phyloP scores from a whole-genome alignment of 2,888 invertebrate genomes.

The Hyles lineata region DNA sequence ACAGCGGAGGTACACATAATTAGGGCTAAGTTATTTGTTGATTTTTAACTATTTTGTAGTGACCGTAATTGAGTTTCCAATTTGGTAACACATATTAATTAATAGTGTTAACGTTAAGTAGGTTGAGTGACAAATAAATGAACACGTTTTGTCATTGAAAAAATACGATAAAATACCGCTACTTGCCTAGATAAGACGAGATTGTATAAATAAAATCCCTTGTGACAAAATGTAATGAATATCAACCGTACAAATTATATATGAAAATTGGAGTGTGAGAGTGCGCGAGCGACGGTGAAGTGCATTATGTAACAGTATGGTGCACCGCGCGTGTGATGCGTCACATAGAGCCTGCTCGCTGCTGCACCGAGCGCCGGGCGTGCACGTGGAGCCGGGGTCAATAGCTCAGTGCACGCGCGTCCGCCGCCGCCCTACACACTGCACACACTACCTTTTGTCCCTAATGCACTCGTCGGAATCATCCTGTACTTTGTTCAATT shows the following conservation, averaged over 20 bases:
- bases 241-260: background rate
- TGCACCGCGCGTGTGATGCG: conserved; percentile 33
- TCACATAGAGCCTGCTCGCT: conserved; percentile 45
- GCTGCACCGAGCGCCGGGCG: conserved; percentile 29
- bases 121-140: background rate
- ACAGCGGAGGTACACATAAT: conserved; percentile 10
- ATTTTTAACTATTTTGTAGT: conserved; percentile 1
- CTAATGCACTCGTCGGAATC: background rate
- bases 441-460: conserved; percentile 32
- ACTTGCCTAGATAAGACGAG: too few species aligned
- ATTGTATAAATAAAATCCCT: too few species aligned
- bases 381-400: conserved; percentile 71
- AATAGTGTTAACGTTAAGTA: background rate
- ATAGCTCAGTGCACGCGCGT: conserved; percentile 63
- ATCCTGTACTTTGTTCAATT: background rate
- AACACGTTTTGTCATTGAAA: background rate
- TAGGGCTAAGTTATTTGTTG: conserved; percentile 8
- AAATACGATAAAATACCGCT: background rate
- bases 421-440: conserved; percentile 43
- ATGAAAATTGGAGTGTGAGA: background rate
- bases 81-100: background rate
- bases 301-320: background rate
- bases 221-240: too few species aligned
- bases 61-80: background rate
- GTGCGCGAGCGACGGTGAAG: background rate